phyloP scores from a whole-genome alignment of 2,797 vertebrate species.

The Myripristis jacobus region DNA sequence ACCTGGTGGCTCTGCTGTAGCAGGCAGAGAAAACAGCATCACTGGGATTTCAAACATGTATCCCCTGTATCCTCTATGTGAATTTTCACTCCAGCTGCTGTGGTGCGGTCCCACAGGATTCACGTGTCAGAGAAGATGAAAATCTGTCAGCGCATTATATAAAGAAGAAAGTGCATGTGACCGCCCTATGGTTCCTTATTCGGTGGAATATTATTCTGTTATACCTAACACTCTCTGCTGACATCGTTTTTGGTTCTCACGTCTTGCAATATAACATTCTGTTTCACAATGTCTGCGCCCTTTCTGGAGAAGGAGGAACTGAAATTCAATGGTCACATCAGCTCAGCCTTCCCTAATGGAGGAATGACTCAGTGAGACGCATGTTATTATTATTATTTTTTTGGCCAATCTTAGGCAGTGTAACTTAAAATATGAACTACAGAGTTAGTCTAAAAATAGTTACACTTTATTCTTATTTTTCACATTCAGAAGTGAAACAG shows the following conservation, averaged over 20 bases:
- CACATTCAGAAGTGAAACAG: no score
- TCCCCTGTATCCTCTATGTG: constrained; percentile 4
- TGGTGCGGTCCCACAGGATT: neutral
- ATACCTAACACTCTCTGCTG: no score
- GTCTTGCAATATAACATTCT: neutral
- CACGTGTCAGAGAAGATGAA: no score
- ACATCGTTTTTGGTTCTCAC: no score
- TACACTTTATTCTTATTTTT: no score
- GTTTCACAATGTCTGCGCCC: neutral
- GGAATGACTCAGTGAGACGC: constrained; percentile 24
- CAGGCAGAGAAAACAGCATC: constrained; percentile 11
- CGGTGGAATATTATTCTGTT: no score
- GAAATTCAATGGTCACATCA: neutral
- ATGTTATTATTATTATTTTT: neutral
- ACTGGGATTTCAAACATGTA: constrained; percentile 19
- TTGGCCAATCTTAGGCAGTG: neutral
- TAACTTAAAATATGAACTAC: neutral
- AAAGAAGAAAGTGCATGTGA: no score
- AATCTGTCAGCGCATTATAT: no score
- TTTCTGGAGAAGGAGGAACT: neutral
- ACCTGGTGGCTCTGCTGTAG: neutral
- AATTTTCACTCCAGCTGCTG: neutral
- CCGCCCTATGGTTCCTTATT: no score
- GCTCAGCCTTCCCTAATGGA: no score
- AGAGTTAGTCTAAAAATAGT: no score